Evolutionary conservation across 2,888 invertebrate species (phyloP), one percentile per base, ranked within the genome.

Genomic region (Caenorhabditis afra): DNA sequence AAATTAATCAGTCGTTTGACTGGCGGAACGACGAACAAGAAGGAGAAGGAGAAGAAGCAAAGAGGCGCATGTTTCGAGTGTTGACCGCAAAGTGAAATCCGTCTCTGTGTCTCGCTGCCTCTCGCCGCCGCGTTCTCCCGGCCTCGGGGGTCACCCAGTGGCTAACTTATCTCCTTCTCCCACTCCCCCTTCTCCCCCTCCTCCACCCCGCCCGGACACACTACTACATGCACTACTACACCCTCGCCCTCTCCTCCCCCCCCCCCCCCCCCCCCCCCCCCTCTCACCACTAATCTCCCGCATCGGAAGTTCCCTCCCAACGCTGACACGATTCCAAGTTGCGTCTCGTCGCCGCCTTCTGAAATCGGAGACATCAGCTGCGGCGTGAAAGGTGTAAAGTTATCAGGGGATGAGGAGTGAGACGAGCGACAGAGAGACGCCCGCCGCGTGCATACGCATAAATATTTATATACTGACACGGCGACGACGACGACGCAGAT

Each of bases 61-160:
- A 45, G 53, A 62, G 39, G 61, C 44, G 50, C 62, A 61, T 71
- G 62, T 71, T 64, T 71, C 71, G 64, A 71, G 71, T 71, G 71
- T 62, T 71, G 71, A 71, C 71, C 64, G 71, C 71, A 71, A 71
- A 71, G 64, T 71, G 71, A 71, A 71, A 71, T 71, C 71, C 47
- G 53, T 70, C 61, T 70, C 61, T 70, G 49, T 57, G 61, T 62
- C 62, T 71, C 70, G 41, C 16, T 5, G 55, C 44, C 44, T 59
- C 67, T 50, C 66, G 20, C 23, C 50, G 49, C 29, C 41, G 49
- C 66, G 61, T 64, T 64, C 53, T 57, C 44, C 53, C 16, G 59
- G 41, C 41, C 47, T 61, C 53, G 61, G 70, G 62, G 71, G 71
- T 71, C 71, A 71, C 62, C 59, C 70, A 55, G 52, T 55, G 67